A percentile compares a stretch with the other conserved stretches of the same genome.
Conservation (phyloP, 2,113 vertebrate genomes). For the Sorex fumeus region DNA sequence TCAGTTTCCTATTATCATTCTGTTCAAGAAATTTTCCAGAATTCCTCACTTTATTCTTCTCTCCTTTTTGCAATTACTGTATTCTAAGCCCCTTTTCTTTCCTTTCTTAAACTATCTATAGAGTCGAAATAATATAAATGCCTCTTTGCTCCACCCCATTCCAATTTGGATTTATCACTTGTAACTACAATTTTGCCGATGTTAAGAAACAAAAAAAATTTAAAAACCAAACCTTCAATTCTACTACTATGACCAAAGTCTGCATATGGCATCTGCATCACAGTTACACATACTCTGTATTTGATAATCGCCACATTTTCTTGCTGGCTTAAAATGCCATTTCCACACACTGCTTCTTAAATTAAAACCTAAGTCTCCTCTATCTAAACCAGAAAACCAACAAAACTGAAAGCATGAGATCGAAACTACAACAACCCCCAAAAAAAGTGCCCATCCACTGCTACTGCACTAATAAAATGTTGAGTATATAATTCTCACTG, state of each 20-base stretch:
- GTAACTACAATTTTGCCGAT: slow-evolving; percentile 7
- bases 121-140: not conserved
- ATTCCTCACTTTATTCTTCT: not conserved
- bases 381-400: no score
- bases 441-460: not conserved
- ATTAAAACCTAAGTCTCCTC: not conserved
- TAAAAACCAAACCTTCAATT: slow-evolving; percentile 13
- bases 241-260: no score
- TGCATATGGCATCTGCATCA: no score
- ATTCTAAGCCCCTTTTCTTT: not conserved
- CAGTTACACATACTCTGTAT: not conserved
- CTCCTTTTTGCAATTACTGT: not conserved
- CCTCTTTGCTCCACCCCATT: not conserved
- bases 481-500: slow-evolving; percentile 13
- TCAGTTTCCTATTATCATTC: not conserved
- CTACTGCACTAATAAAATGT: not conserved
- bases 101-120: slow-evolving; percentile 2
- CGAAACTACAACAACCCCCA: no score
- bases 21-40: not conserved
- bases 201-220: slow-evolving; percentile 27
- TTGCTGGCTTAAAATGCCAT: slow-evolving; percentile 37
- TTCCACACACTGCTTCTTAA: not conserved
- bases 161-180: not conserved
- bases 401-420: no score
- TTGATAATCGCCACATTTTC: not conserved